Conservation (phyloP, 35 echinoderm and acorn worm genomes). For the Chiridota heheva region DNA sequence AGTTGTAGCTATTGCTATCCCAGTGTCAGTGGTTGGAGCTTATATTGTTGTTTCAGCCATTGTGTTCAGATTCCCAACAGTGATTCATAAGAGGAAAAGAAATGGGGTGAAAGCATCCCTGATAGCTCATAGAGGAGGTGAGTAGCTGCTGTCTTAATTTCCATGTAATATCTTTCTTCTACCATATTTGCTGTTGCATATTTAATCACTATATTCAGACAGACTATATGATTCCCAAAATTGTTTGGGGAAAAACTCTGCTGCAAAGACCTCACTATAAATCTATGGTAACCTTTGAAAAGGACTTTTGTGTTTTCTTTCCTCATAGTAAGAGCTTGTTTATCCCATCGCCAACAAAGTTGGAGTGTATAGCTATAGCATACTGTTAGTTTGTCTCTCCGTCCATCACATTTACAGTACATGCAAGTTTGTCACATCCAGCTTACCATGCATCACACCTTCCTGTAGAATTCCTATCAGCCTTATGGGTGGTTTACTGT, state of each 20-base stretch:
- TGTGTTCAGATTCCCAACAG: slow-evolving; percentile 67
- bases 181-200: neutral
- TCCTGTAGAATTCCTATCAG: no score
- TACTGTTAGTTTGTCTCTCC: no score
- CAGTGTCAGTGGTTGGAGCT: slow-evolving; percentile 70
- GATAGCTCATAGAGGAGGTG: slow-evolving; percentile 93
- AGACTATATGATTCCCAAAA: neutral
- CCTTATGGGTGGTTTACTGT: no score
- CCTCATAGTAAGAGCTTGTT: no score
- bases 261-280: neutral
- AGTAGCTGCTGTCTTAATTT: no score
- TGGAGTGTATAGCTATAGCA: no score
- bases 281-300: neutral
- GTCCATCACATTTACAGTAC: no score
- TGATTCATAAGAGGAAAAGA: slow-evolving; percentile 75
- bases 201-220: neutral
- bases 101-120: slow-evolving; percentile 57
- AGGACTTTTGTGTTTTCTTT: neutral
- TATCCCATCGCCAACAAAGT: no score
- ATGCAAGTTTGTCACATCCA: no score
- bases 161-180: no score
- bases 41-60: slow-evolving; percentile 61
- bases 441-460: no score
- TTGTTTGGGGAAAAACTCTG: neutral
- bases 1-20: slow-evolving; percentile 43